These are phyloP conservation scores for Oreochromis mossambicus DNA, from an alignment of 2,797 vertebrate genomes.

Conservation along the genomic window DNA sequence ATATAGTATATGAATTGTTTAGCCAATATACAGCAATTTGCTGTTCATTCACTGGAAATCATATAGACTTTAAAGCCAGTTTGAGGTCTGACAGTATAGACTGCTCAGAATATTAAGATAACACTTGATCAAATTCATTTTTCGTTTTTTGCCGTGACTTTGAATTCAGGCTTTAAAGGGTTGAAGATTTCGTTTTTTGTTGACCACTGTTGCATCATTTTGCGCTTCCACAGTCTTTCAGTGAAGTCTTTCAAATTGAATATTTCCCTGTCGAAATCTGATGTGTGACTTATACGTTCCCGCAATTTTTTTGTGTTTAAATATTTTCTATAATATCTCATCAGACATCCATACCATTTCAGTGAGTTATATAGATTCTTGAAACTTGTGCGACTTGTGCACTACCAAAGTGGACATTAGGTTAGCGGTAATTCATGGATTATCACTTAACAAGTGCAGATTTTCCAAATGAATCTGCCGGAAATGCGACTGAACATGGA, in stretches of 20 bases:
- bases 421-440: neutral
- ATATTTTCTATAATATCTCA: neutral
- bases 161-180: neutral
- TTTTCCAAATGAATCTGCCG: neutral
- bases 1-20: neutral
- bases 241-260: neutral
- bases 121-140: neutral
- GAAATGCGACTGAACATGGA: neutral
- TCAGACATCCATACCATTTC: neutral
- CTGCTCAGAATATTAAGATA: neutral
- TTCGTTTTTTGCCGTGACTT: rapidly evolving
- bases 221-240: neutral
- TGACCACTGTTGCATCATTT: neutral
- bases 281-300: neutral
- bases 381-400: neutral
- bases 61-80: neutral
- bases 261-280: neutral
- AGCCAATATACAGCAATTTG: neutral
- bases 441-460: neutral
- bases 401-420: neutral
- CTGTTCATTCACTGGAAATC: neutral
- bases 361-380: neutral
- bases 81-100: neutral
- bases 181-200: neutral
- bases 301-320: neutral